These are phyloP conservation scores for Cerceris rybyensis DNA, from an alignment of 2,888 invertebrate genomes.

Conservation along the genomic window DNA sequence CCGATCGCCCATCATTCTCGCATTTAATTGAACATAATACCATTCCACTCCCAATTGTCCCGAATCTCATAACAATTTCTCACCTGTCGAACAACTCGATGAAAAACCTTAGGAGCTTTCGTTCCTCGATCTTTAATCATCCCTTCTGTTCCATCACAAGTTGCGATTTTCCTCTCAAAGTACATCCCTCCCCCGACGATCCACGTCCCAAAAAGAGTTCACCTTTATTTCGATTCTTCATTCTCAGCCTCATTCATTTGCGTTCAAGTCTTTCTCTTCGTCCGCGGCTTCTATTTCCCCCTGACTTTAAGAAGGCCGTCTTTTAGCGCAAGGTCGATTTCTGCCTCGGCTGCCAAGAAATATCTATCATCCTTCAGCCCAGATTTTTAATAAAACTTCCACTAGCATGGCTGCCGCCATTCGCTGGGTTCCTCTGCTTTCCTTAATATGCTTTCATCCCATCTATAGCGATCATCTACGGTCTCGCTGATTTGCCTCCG, in stretches of 20 bases:
- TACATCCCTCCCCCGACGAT: neutral
- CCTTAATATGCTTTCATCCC: conserved; percentile 74
- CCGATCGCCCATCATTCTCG: too few species aligned
- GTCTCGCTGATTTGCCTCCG: conserved; percentile 71
- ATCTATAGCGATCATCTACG: conserved; percentile 72
- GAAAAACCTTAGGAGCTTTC: too few species aligned
- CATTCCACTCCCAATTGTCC: too few species aligned
- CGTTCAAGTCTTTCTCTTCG: conserved; percentile 11
- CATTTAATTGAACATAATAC: too few species aligned
- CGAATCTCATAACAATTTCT: too few species aligned
- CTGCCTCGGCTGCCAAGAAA: conserved; percentile 63
- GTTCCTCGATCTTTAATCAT: neutral
- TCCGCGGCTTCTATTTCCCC: conserved; percentile 26
- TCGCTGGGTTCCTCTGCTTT: conserved; percentile 38
- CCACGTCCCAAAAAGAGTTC: neutral
- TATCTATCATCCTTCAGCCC: conserved; percentile 76
- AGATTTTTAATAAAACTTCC: conserved; percentile 80
- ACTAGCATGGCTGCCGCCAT: conserved; percentile 49
- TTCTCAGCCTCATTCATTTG: neutral
- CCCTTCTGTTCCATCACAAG: neutral
- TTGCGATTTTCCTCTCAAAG: neutral
- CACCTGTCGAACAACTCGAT: too few species aligned
- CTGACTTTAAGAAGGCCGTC: conserved; percentile 40
- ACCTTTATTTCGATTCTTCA: conserved; percentile 10
- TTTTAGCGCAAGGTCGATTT: conserved; percentile 43